Evolutionary conservation across 2,797 vertebrate species (phyloP).

Genomic region (Lepilemur septentrionalis): DNA sequence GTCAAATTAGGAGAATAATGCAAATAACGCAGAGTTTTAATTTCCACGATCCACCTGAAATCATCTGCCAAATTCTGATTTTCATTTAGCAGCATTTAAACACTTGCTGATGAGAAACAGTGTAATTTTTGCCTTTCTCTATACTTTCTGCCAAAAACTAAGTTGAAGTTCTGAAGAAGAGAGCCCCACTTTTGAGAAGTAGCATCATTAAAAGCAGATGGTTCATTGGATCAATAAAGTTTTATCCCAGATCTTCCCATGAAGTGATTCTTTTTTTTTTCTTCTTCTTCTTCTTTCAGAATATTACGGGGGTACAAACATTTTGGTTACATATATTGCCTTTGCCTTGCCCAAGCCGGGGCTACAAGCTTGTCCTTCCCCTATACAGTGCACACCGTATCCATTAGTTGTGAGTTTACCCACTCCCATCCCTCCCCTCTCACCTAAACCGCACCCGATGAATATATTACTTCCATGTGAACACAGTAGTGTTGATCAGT

Average conservation of each 20-base stretch:
- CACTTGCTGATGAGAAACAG: neutral
- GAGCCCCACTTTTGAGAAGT: neutral
- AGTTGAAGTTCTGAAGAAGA: neutral
- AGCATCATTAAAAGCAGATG: neutral
- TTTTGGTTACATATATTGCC: too few relatives aligned
- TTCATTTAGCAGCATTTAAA: conserved; percentile 1
- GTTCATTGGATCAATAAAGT: neutral
- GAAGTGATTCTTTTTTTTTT: neutral
- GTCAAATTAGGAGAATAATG: neutral
- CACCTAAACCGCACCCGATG: too few relatives aligned
- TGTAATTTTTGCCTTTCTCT: neutral
- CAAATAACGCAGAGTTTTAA: neutral
- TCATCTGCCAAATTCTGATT: neutral
- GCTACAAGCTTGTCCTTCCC: too few relatives aligned
- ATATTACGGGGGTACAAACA: too few relatives aligned
- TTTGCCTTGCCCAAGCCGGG: too few relatives aligned
- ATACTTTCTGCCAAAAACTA: neutral
- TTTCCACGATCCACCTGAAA: neutral
- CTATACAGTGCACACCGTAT: too few relatives aligned
- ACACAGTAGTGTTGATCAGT: too few relatives aligned
- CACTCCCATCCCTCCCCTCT: too few relatives aligned
- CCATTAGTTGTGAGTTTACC: too few relatives aligned
- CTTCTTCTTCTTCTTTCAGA: too few relatives aligned
- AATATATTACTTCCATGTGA: too few relatives aligned
- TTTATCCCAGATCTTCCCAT: neutral